A percentile compares a stretch with the other conserved stretches of the same genome.
phyloP scores from a whole-genome alignment of 2,888 invertebrate genomes.

The Lasioglossum calceatum region DNA sequence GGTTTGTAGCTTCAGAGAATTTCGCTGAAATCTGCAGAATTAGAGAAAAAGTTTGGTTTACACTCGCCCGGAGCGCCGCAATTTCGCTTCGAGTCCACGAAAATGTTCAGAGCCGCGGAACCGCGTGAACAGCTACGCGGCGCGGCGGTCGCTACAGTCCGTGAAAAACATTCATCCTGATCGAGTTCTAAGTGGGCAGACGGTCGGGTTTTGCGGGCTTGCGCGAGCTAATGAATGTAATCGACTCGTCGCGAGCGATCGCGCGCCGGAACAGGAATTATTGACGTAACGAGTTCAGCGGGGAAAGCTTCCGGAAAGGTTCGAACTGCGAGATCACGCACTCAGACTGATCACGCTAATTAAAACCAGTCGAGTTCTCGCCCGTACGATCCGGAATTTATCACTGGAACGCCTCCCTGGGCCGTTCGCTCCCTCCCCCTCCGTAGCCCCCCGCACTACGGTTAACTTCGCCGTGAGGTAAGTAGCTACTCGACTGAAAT shows the following conservation, averaged over 20 bases:
- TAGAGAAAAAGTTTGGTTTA: not conserved
- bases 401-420: conserved; percentile 42
- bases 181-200: conserved; percentile 2
- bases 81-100: not conserved
- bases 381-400: conserved; percentile 55
- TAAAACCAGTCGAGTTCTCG: conserved; percentile 49
- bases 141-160: not conserved
- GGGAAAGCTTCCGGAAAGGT: conserved; percentile 16
- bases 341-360: conserved; percentile 62
- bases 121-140: not conserved
- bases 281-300: conserved; percentile 50
- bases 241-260: conserved; percentile 35
- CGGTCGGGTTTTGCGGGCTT: not conserved
- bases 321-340: conserved; percentile 52
- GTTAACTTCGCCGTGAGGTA: conserved; percentile 52
- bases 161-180: not conserved
- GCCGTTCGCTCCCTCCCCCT: not conserved
- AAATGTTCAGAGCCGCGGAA: not conserved
- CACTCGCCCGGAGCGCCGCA: not conserved
- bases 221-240: conserved; percentile 45
- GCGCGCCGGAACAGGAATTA: conserved; percentile 46
- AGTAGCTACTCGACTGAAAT: conserved; percentile 61
- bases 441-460: not conserved
- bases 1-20: not conserved
- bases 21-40: not conserved